Conservation (phyloP, 2,113 vertebrate genomes). For the Vireo altiloquus region DNA sequence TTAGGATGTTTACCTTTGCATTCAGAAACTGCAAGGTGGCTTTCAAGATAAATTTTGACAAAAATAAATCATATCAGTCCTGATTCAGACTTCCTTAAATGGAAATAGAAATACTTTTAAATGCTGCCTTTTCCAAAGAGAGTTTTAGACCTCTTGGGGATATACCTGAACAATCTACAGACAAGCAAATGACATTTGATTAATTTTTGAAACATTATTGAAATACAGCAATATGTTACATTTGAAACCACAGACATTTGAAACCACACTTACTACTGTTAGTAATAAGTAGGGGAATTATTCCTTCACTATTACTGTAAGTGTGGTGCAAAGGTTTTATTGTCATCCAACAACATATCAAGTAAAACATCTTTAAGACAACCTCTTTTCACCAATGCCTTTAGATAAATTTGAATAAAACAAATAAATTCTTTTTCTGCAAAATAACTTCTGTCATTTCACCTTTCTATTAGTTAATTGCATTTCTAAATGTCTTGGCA, state of each 20-base stretch:
- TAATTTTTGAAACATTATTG: neutral
- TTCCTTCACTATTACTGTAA: neutral
- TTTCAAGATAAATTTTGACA: neutral
- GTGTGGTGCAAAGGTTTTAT: neutral
- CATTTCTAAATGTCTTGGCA: conserved; percentile 49
- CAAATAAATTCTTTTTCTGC: conserved; percentile 17
- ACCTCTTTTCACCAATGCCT: neutral
- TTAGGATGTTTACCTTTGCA: neutral
- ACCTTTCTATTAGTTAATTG: conserved; percentile 13
- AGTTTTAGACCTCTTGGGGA: neutral
- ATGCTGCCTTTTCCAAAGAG: neutral
- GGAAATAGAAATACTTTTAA: neutral
- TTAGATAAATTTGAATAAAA: conserved; percentile 32
- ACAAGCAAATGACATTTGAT: neutral
- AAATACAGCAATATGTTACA: neutral
- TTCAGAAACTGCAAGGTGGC: neutral
- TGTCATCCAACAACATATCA: neutral
- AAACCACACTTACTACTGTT: conserved; percentile 15
- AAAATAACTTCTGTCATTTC: neutral
- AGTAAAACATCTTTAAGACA: neutral
- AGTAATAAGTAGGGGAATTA: neutral
- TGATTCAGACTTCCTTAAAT: neutral
- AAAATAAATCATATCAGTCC: neutral
- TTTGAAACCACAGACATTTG: conserved; percentile 14
- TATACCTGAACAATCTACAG: neutral